Conservation (phyloP, 1,140 invertebrate genomes). For the Neuroterus valhalla region DNA sequence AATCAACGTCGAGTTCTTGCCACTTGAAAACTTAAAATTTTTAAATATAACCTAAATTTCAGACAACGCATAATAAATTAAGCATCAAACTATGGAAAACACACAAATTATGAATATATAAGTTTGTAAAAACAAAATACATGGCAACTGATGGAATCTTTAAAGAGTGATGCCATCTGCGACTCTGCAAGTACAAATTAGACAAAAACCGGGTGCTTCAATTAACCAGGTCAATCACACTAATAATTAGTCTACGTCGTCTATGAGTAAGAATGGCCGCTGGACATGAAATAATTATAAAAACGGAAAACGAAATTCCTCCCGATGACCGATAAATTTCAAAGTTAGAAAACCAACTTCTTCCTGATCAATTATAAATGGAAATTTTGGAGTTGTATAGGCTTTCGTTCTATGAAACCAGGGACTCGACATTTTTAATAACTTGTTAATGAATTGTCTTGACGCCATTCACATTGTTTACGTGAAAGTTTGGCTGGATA, state of each 20-base stretch:
- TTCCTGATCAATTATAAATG: not conserved
- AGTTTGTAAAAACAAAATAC: not conserved
- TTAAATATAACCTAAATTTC: conserved; percentile 9
- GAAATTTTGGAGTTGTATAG: not conserved
- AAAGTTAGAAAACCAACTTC: not conserved
- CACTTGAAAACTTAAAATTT: not conserved
- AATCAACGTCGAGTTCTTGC: not conserved
- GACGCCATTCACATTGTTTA: conserved; percentile 63
- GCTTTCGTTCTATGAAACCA: conserved; percentile 11
- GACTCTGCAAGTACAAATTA: conserved; percentile 18
- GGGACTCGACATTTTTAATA: conserved; percentile 33
- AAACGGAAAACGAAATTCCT: conserved; percentile 25
- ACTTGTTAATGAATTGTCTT: conserved; percentile 28
- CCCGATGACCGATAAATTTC: not conserved
- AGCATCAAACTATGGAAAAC: no score
- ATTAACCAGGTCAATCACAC: conserved; percentile 30
- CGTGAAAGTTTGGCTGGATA: conserved; percentile 2
- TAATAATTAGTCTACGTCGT: conserved; percentile 25
- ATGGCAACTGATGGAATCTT: not conserved
- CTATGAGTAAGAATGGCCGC: not conserved
- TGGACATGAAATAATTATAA: conserved; percentile 31
- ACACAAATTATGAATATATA: no score
- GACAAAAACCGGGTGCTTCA: conserved; percentile 18
- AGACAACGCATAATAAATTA: no score
- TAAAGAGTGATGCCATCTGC: conserved; percentile 2